Base-by-base conservation (phyloP, 2,113 vertebrate genomes). In the Erinaceus europaeus region DNA sequence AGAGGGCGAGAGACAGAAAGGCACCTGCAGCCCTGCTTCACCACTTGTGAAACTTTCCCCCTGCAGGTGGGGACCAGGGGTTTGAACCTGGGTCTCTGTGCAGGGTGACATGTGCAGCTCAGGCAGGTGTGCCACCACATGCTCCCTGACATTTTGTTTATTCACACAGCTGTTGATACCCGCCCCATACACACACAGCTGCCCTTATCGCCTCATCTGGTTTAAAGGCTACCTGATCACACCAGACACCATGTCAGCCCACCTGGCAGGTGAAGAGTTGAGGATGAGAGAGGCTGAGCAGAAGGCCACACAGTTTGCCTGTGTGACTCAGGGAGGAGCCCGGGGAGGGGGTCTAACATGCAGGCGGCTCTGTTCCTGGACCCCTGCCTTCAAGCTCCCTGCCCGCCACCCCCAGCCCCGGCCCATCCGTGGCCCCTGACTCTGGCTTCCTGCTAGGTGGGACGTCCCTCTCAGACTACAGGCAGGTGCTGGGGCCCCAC, bases 401-500 rank as follows among this genome's bases (percentile, higher is more conserved):
- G n/a, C n/a, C n/a, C n/a, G n/a, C 38, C 32, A 8, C 18, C 7
- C 44, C 68, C n/a, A 2, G 21, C 20, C 0, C 75, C 5, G n/a
- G 27, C 3, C 48, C n/a, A n/a, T n/a, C n/a, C n/a, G n/a, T n/a
- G n/a, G n/a, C n/a, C n/a, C 62, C 72, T 79, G 79, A 84, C 73
- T 46, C 25, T 50, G 65, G 17, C n/a, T n/a, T 86, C 72, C 80
- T 89, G 61, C 34, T 91, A 97, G 97, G 95, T 13, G 91, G 44
- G 9, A 76, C 42, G 1, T 62, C 84, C 1, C 18, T 61, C 1
- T 48, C 71, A 0, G 18, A 80, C 68, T 98, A 97, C 88, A 94
- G 96, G 25, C 86, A 97, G 2, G 98, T 98, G 44, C 64, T 99
- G 89, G 98, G 97, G 2, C 96, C 90, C 0, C 38, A 90, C 5